Evolutionary conservation across 2,113 vertebrate species (phyloP).

Genomic region (Cyanoramphus novaezelandiae): DNA sequence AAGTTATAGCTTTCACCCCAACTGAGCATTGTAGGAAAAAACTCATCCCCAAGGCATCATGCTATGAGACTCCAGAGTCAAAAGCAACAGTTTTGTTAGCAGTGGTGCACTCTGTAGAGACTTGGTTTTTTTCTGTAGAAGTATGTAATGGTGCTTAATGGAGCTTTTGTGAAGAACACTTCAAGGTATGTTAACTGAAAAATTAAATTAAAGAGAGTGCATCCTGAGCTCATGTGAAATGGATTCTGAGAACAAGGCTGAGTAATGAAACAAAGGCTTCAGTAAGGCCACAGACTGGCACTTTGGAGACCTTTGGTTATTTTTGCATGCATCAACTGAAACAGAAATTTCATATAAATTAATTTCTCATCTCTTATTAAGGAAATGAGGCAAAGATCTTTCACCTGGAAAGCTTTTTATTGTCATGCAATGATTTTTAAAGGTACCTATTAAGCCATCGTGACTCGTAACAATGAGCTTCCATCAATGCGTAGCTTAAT

Average conservation of each 20-base stretch:
- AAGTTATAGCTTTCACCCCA: not conserved
- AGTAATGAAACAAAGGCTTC: not conserved
- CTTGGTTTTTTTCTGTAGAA: not conserved
- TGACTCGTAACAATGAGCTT: not conserved
- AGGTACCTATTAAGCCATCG: not conserved
- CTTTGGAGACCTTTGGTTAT: not conserved
- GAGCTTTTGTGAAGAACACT: not conserved
- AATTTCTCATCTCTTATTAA: not conserved
- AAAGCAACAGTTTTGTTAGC: not conserved
- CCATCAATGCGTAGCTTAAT: not conserved
- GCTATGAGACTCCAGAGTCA: not conserved
- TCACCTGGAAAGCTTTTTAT: not conserved
- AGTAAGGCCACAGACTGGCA: not conserved
- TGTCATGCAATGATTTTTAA: not conserved
- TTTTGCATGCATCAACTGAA: not conserved
- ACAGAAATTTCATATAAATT: not conserved
- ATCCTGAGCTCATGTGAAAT: not conserved
- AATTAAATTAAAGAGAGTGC: not conserved
- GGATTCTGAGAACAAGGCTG: not conserved
- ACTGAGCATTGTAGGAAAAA: not conserved
- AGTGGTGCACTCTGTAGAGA: not conserved
- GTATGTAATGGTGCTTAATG: not conserved
- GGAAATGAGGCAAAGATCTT: not conserved
- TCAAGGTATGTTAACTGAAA: not conserved
- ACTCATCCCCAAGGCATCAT: not conserved